These are phyloP conservation scores for Laupala kohalensis DNA, from an alignment of 1,140 invertebrate species.

Conservation along the genomic window DNA sequence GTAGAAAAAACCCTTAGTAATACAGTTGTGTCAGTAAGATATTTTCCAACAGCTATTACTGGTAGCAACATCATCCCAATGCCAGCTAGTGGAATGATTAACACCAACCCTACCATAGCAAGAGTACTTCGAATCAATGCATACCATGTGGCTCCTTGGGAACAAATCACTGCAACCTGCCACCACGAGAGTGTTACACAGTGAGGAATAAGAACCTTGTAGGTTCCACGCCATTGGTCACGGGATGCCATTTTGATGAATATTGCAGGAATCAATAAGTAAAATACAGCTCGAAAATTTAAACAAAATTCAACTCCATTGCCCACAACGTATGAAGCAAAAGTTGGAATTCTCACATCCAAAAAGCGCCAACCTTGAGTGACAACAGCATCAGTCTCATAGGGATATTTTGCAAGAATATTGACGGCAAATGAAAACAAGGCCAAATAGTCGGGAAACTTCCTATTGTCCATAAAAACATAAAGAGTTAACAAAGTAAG, in stretches of 20 bases:
- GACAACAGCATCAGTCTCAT: conserved; percentile 66
- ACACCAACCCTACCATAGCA: conserved; percentile 57
- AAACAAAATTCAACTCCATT: conserved; percentile 76
- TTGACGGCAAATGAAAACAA: conserved; percentile 66
- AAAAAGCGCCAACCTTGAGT: conserved; percentile 64
- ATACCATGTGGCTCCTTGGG: conserved; percentile 56
- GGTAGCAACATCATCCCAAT: conserved; percentile 57
- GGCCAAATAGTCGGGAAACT: conserved; percentile 52
- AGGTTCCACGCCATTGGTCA: conserved; percentile 62
- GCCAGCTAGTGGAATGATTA: conserved; percentile 64
- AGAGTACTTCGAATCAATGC: conserved; percentile 61
- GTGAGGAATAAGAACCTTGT: conserved; percentile 65
- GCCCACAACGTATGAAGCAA: conserved; percentile 58
- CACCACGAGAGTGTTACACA: conserved; percentile 77
- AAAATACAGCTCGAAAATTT: conserved; percentile 62
- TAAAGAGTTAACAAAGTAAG: conserved; percentile 60
- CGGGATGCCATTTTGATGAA: conserved; percentile 56
- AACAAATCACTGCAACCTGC: conserved; percentile 64
- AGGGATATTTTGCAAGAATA: conserved; percentile 70
- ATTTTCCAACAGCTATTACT: conserved; percentile 51
- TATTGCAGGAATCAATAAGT: conserved; percentile 58
- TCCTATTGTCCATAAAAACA: conserved; percentile 47
- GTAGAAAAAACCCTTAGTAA: conserved; percentile 43
- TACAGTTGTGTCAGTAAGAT: conserved; percentile 47
- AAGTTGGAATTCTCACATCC: conserved; percentile 63